Percentiles rank a stretch among this genome's conserved stretches.
Evolutionary conservation across 64 coral and sea anemone genomes (phyloP).

Genomic region (Actinia tenebrosa): DNA sequence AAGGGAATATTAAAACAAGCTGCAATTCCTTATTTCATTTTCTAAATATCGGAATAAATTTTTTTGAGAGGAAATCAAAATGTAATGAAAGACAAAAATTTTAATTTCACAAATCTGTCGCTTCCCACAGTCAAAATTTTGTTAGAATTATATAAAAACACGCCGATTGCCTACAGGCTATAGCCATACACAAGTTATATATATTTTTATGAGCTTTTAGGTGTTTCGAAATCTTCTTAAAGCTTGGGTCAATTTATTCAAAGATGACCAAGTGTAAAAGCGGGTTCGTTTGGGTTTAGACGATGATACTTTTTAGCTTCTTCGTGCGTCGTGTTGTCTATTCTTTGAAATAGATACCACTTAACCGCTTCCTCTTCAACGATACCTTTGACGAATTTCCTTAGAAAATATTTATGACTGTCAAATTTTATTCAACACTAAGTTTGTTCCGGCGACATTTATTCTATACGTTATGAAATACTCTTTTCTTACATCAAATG

Average conservation of each 20-base stretch:
- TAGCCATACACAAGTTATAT: not conserved
- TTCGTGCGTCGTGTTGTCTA: not conserved
- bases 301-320: conserved; percentile 6
- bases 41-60: not conserved
- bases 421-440: not conserved
- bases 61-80: not conserved
- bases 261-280: not conserved
- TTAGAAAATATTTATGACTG: conserved; percentile 7
- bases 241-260: not conserved
- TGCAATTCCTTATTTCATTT: not conserved
- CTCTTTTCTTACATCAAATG: not conserved
- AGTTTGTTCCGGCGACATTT: conserved; percentile 5
- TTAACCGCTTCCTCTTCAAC: not conserved
- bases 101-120: not conserved
- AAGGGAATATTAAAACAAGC: not conserved
- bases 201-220: not conserved
- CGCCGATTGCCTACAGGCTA: not conserved
- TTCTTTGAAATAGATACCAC: not conserved
- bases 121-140: not conserved
- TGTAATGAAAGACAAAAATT: not conserved
- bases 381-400: conserved; percentile 8
- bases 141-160: not conserved
- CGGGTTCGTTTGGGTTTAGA: not conserved
- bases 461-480: not conserved
- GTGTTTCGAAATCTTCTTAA: not conserved